phyloP scores from a whole-genome alignment of 2,888 invertebrate genomes.

The Calameuta idolon region DNA sequence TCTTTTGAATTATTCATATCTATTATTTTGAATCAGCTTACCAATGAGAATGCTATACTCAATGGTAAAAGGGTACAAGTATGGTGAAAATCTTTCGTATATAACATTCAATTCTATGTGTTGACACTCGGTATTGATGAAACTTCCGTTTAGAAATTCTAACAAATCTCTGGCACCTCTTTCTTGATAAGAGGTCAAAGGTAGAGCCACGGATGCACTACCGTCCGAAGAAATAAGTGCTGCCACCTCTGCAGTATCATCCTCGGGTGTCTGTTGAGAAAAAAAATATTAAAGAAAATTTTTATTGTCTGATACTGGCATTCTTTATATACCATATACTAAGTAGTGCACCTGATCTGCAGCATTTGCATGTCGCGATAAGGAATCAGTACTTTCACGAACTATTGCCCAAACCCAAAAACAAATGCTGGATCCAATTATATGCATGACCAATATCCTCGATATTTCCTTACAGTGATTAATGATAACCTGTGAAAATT shows the following conservation, averaged over 20 bases:
- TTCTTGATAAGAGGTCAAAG: slow-evolving; percentile 54
- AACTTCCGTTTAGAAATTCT: slow-evolving; percentile 64
- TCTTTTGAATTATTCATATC: slow-evolving; percentile 7
- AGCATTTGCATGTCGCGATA: slow-evolving; percentile 67
- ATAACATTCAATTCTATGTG: slow-evolving; percentile 64
- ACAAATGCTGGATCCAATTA: slow-evolving; percentile 82
- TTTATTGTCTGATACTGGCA: background rate
- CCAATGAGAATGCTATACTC: slow-evolving; percentile 84
- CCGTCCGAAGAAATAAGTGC: slow-evolving; percentile 26
- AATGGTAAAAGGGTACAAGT: slow-evolving; percentile 84
- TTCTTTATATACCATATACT: background rate
- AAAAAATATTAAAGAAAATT: slow-evolving; percentile 1
- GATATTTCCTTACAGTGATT: slow-evolving; percentile 73
- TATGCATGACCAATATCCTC: slow-evolving; percentile 82
- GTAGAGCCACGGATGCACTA: slow-evolving; percentile 50
- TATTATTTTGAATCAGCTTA: slow-evolving; percentile 54
- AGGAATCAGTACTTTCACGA: slow-evolving; percentile 78
- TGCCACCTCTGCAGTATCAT: slow-evolving; percentile 15
- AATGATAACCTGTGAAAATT: slow-evolving; percentile 70
- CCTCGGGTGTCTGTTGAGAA: background rate
- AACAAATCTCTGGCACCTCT: slow-evolving; percentile 55
- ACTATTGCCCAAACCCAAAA: slow-evolving; percentile 85
- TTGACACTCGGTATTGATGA: slow-evolving; percentile 22
- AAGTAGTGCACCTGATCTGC: slow-evolving; percentile 38
- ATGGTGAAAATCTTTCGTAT: slow-evolving; percentile 76